phyloP scores from a whole-genome alignment of 2,797 vertebrate genomes.

The Vespertilio murinus region DNA sequence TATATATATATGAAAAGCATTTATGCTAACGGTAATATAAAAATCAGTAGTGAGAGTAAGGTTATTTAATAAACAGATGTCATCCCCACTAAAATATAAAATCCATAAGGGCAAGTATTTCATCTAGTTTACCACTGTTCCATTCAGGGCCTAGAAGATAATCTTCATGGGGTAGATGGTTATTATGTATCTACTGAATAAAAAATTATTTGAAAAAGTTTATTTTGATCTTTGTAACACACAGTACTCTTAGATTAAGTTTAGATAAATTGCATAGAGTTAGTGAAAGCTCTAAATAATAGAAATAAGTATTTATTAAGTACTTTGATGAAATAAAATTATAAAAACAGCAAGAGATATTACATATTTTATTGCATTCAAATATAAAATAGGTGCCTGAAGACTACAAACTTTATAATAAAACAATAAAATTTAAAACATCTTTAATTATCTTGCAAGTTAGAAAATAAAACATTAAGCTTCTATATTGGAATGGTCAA shows the following conservation, averaged over 20 bases:
- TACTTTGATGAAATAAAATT: background rate
- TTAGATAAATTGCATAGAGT: background rate
- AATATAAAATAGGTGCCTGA: background rate
- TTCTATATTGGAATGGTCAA: background rate
- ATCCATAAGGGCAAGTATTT: background rate
- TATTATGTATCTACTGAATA: background rate
- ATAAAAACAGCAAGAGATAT: background rate
- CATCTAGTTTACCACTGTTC: background rate
- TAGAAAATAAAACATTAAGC: background rate
- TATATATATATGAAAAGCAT: background rate
- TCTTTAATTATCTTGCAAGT: background rate
- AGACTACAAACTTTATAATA: background rate
- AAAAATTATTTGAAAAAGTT: background rate
- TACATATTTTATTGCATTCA: background rate
- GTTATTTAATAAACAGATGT: background rate
- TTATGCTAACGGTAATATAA: background rate
- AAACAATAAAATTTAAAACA: constrained; percentile 1
- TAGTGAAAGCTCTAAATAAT: background rate
- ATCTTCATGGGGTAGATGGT: background rate
- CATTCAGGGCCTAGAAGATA: background rate
- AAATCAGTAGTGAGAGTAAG: background rate
- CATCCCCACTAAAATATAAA: background rate
- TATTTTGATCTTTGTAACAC: background rate
- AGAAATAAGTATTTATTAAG: background rate
- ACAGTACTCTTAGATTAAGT: background rate